phyloP scores from a whole-genome alignment of 2,113 vertebrate species.

The Microcebus lehilahytsara region DNA sequence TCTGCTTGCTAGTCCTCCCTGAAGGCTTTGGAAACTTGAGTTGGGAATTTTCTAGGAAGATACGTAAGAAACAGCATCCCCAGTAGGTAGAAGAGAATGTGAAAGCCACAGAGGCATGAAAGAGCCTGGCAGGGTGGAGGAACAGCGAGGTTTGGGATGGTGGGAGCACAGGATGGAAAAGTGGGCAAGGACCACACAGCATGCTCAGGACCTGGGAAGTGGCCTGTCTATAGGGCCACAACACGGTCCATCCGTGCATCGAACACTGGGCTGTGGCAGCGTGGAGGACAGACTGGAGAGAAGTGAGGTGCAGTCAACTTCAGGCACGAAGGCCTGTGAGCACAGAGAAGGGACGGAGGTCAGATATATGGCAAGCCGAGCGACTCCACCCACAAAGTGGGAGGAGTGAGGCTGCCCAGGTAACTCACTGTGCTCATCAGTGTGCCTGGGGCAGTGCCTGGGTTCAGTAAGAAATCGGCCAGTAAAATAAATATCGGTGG shows the following conservation, averaged over 20 bases:
- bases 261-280: neutral
- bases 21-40: neutral
- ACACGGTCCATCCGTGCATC: rapidly evolving
- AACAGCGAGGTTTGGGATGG: neutral
- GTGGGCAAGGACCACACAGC: neutral
- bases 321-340: neutral
- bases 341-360: neutral
- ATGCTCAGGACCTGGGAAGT: neutral
- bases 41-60: neutral
- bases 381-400: neutral
- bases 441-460: neutral
- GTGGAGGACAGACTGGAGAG: neutral
- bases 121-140: neutral
- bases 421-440: rapidly evolving
- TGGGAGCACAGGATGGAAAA: neutral
- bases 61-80: neutral
- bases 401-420: neutral
- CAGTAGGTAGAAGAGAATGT: neutral
- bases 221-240: rapidly evolving
- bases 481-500: neutral
- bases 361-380: rapidly evolving
- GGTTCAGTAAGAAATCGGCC: neutral
- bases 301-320: neutral
- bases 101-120: neutral
- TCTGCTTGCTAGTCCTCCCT: rapidly evolving